Percentiles rank a stretch among this genome's conserved stretches.
Conservation (phyloP, 2,113 vertebrate species). For the Megaceryle torquata region DNA sequence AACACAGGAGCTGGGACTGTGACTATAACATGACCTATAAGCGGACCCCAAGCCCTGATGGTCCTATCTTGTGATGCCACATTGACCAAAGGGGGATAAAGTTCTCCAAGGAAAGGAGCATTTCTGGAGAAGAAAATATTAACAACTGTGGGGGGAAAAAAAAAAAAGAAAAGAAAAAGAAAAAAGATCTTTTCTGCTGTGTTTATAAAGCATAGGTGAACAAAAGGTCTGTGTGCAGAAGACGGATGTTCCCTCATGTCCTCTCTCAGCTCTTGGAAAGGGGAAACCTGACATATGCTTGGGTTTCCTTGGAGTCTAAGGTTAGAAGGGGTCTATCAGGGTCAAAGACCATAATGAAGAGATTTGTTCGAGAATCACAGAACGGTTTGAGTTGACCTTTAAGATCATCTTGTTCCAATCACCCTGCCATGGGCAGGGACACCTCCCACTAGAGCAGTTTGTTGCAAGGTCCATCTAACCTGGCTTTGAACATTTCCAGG, state of each 20-base stretch:
- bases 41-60: rapidly evolving
- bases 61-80: not conserved
- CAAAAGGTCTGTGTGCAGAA: not conserved
- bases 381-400: too few relatives aligned
- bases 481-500: not conserved
- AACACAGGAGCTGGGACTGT: not conserved
- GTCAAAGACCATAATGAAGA: not conserved
- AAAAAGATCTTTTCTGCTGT: not conserved
- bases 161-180: too few relatives aligned
- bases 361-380: not conserved
- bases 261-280: not conserved
- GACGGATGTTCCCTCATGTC: not conserved
- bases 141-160: too few relatives aligned
- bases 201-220: not conserved
- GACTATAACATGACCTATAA: not conserved
- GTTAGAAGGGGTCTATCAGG: not conserved
- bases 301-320: not conserved
- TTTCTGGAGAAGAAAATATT: not conserved
- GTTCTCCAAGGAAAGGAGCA: not conserved
- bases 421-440: not conserved
- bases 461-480: not conserved
- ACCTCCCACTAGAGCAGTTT: not conserved
- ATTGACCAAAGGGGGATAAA: not conserved
- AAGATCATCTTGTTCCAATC: not conserved
- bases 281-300: not conserved